These are phyloP conservation scores for Chionomys nivalis DNA, from an alignment of 2,113 vertebrate species.

Conservation along the genomic window DNA sequence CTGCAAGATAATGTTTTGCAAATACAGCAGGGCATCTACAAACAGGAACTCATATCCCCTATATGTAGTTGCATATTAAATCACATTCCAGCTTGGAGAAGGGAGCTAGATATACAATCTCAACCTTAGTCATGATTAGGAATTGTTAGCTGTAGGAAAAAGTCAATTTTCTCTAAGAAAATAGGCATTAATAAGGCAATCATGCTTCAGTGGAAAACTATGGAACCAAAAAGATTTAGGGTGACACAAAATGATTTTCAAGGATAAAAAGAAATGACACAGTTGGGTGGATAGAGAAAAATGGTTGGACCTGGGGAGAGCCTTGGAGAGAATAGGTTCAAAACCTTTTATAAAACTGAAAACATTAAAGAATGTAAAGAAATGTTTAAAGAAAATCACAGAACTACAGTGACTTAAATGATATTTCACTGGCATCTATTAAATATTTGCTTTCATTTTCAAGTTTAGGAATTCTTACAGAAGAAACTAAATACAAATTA, in stretches of 20 bases:
- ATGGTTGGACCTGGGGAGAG: not conserved
- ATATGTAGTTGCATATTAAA: not conserved
- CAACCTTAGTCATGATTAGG: not conserved
- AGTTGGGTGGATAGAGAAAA: not conserved
- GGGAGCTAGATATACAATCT: not conserved
- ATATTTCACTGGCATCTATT: not conserved
- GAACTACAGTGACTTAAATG: constrained; percentile 13
- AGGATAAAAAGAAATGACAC: not conserved
- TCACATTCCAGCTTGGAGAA: not conserved
- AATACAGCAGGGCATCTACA: not conserved
- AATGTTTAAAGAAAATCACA: not conserved
- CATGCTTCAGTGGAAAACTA: not conserved
- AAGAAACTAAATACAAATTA: constrained; percentile 7
- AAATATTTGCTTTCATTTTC: not conserved
- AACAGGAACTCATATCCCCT: too few species aligned
- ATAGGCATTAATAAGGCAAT: not conserved
- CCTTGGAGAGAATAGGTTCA: not conserved
- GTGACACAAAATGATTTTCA: not conserved
- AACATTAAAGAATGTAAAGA: not conserved
- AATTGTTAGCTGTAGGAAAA: not conserved
- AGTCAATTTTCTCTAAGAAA: not conserved
- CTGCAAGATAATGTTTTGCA: not conserved
- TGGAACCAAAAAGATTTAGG: not conserved
- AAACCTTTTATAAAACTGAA: not conserved
- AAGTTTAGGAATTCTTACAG: not conserved